phyloP scores from a whole-genome alignment of 2,113 vertebrate species.

The zebrafish (Danio rerio) region GRCz12tu NC_133199.1:29404001-29404500 shows the following conservation, averaged over 20 bases:
- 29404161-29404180: too few relatives aligned
- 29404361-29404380: constrained; percentile 75
- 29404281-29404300: too few relatives aligned
- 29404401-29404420: constrained; percentile 70
- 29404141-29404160: too few relatives aligned
- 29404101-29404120: too few relatives aligned
- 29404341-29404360: not conserved
- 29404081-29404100: too few relatives aligned
- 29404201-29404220: too few relatives aligned
- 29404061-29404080: constrained; percentile 3
- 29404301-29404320: constrained; percentile 1
- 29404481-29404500: constrained; percentile 72
- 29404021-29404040: not conserved
- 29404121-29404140: too few relatives aligned
- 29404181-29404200: too few relatives aligned
- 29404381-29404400: constrained; percentile 72
- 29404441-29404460: constrained; percentile 62
- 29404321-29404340: not conserved
- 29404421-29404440: constrained; percentile 70
- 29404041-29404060: constrained; percentile 3
- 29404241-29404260: too few relatives aligned
- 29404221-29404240: too few relatives aligned
- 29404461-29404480: constrained; percentile 65
- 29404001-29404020: too few relatives aligned
- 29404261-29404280: too few relatives aligned